Conservation (phyloP, 2,797 vertebrate species). For the Microhierax caerulescens region DNA sequence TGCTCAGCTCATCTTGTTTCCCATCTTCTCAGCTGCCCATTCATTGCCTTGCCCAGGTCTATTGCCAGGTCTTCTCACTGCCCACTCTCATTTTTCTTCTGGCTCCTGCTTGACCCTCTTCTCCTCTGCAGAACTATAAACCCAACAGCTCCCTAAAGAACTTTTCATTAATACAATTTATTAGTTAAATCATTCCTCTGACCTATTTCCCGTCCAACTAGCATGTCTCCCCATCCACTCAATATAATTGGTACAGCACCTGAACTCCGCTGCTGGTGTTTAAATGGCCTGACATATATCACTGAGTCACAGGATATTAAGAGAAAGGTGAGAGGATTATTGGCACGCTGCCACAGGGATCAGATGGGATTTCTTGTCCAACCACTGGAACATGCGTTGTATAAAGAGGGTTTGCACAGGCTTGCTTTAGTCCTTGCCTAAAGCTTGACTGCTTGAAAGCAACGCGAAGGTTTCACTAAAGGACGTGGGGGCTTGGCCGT, state of each 20-base stretch:
- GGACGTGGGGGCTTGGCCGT: background rate
- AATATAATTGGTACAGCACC: constrained; percentile 35
- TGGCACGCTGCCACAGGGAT: background rate
- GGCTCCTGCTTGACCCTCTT: background rate
- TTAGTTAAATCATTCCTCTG: constrained; percentile 25
- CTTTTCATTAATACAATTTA: constrained; percentile 61
- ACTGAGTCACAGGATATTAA: constrained; percentile 64
- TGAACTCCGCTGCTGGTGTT: constrained; percentile 14
- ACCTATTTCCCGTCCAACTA: constrained; percentile 39
- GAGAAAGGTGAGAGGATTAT: constrained; percentile 58
- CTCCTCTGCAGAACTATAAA: constrained; percentile 17
- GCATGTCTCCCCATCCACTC: constrained; percentile 6
- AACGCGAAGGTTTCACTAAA: background rate
- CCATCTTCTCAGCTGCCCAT: fast-evolving
- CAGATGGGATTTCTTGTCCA: constrained; percentile 39
- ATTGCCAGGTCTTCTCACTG: background rate
- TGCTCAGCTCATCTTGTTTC: background rate
- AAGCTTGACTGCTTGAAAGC: background rate
- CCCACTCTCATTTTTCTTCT: background rate
- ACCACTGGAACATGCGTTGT: background rate
- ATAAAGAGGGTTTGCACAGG: background rate
- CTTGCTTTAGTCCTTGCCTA: background rate
- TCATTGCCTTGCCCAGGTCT: background rate
- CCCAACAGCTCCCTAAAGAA: constrained; percentile 1
- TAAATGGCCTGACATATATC: constrained; percentile 60